Conservation (phyloP, 2,113 vertebrate species). For the Silurus glanis region DNA sequence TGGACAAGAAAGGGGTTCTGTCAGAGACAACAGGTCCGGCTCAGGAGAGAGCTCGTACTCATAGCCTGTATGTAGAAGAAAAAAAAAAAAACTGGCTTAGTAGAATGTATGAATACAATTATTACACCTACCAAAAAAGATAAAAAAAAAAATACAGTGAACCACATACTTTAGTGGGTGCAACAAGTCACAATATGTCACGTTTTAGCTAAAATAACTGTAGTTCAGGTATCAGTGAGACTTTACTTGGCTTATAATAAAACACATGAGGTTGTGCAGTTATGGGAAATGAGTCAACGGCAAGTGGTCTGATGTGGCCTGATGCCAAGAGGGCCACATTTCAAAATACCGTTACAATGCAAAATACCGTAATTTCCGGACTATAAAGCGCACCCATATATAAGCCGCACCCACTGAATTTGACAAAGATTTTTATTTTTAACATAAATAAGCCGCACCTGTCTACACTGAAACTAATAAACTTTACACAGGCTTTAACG, state of each 20-base stretch:
- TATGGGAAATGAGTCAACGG: neutral
- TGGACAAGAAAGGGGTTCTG: slow-evolving; percentile 55
- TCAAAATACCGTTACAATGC: neutral
- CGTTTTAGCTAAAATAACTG: neutral
- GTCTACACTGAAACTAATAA: too few species aligned
- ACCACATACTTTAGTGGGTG: neutral
- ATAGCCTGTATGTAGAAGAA: slow-evolving; percentile 58
- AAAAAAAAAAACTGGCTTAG: neutral
- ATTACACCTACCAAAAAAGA: too few species aligned
- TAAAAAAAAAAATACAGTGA: neutral
- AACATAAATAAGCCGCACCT: too few species aligned
- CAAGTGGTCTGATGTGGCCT: neutral
- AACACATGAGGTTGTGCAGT: neutral
- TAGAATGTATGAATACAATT: neutral
- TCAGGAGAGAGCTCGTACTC: slow-evolving; percentile 67
- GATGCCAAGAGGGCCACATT: neutral
- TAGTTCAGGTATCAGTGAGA: neutral
- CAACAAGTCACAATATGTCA: neutral
- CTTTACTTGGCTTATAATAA: neutral
- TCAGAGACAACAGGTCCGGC: slow-evolving; percentile 70
- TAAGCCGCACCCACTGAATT: too few species aligned
- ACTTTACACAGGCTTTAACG: too few species aligned
- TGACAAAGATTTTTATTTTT: too few species aligned
- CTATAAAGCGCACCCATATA: too few species aligned
- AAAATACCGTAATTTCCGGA: neutral